Base-by-base conservation (phyloP, 2,113 vertebrate species). In the Boleophthalmus pectinirostris region DNA sequence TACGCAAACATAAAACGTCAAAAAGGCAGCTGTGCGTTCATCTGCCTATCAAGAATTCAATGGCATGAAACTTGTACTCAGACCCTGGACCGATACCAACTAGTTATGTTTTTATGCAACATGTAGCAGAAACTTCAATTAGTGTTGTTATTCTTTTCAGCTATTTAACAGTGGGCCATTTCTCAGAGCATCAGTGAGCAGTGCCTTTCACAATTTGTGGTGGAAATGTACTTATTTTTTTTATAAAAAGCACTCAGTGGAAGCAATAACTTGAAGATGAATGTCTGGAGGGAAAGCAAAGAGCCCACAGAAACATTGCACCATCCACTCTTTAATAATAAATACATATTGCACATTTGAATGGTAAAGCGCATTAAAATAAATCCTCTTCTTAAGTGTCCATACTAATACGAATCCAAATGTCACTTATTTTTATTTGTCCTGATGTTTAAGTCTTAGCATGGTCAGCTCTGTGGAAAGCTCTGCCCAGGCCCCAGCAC, bases 401-500 rank as follows among this genome's bases (percentile, higher is more conserved):
- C 25, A 33, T 25, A 16, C 15, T 18, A 25, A 61, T 61, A 29
- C 33, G 8, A 61, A 53, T 9, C 49, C 18, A 53, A 54, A 54
- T n/a, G 20, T 5, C 51, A 54, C 51, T 54, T 54, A 8, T 21
- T 54, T 54, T 54, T 21, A 20, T 21, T 18, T 21, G 6, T 54
- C 8, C 51, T 54, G 2, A 54, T n/a, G 7, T 54, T 5, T 9
- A 20, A 38, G 61, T n/a, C 8, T 43, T 18, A 3, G 3, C 33
- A 64, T 20, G 60, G 18, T 64, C 61, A 64, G 61, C 61, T 64
- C 10, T 64, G 20, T 11, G 95, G 94, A 77, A 98, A 96, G 21
- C 79, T 90, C 87, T 95, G 95, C 2, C 94, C 95, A 0, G 90
- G 78, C 38, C 90, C 94, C 70, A 98, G 83, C 29, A 98, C 97